These are phyloP conservation scores for Nicator chloris DNA, from an alignment of 2,113 vertebrate species.

Conservation along the genomic window DNA sequence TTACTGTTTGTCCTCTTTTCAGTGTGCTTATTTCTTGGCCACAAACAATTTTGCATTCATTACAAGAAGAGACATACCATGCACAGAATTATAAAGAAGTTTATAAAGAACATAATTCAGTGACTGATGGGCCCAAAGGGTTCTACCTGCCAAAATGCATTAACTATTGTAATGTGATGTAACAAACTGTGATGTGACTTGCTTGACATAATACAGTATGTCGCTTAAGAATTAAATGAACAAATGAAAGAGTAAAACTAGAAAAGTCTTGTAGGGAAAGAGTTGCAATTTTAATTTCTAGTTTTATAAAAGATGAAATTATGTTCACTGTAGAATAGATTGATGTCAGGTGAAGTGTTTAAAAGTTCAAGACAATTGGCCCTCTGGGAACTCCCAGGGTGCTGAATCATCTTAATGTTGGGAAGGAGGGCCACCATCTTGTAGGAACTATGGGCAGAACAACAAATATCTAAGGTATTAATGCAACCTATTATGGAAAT, in stretches of 20 bases:
- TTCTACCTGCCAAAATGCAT: conserved; percentile 15
- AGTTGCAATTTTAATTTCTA: neutral
- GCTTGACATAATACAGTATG: neutral
- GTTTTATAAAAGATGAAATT: neutral
- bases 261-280: neutral
- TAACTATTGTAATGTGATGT: neutral
- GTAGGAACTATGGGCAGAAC: neutral
- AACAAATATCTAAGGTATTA: neutral
- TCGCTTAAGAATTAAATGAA: neutral
- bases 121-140: conserved; percentile 1
- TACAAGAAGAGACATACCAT: neutral
- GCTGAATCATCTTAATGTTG: neutral
- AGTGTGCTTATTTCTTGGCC: neutral
- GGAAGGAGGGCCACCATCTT: neutral
- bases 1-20: neutral
- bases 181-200: neutral
- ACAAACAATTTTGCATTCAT: neutral
- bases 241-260: neutral
- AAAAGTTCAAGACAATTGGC: neutral
- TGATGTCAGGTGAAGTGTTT: neutral
- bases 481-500: neutral
- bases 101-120: neutral
- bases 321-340: neutral
- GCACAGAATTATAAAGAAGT: conserved; percentile 8
- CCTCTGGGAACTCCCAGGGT: neutral